Conservation (phyloP, 2,888 invertebrate genomes). For the Caenorhabditis parvicauda region DNA sequence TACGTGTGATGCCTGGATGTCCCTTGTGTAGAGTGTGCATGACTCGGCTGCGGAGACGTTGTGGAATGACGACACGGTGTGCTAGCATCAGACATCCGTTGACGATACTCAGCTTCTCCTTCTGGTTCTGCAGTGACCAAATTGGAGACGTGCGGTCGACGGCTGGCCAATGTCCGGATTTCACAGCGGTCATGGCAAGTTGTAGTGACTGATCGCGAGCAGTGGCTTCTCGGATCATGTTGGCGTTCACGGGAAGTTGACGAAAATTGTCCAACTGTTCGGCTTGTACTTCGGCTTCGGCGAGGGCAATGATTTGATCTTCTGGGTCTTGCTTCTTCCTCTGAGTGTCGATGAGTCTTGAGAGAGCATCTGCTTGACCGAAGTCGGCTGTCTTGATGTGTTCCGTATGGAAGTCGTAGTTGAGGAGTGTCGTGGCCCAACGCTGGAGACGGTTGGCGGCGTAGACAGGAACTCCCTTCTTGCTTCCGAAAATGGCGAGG, state of each 20-base stretch:
- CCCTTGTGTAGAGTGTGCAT: constrained; percentile 46
- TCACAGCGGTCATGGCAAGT: constrained; percentile 1
- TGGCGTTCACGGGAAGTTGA: constrained; percentile 5
- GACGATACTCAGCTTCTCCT: constrained; percentile 1
- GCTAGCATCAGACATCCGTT: constrained; percentile 11
- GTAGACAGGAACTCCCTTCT: constrained; percentile 44
- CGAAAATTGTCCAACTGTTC: not conserved
- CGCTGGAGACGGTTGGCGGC: constrained; percentile 53
- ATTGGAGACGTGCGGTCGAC: not conserved
- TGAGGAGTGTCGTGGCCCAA: constrained; percentile 56
- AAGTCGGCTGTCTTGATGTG: constrained; percentile 51
- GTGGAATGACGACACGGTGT: constrained; percentile 49
- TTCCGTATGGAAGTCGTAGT: constrained; percentile 60
- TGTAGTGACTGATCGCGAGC: constrained; percentile 1
- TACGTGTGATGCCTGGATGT: constrained; percentile 51
- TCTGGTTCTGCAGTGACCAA: not conserved
- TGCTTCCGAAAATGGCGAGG: constrained; percentile 40
- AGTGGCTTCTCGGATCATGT: not conserved
- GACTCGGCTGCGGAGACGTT: constrained; percentile 22
- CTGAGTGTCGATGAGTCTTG: constrained; percentile 34
- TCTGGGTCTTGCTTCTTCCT: constrained; percentile 10
- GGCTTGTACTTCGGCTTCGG: constrained; percentile 6
- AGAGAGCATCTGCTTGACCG: constrained; percentile 61
- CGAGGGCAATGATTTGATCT: constrained; percentile 12
- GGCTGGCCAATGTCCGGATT: constrained; percentile 2